Evolutionary conservation across 2,797 vertebrate genomes (phyloP), one percentile per base, ranked within the genome.

Genomic region (Aeoliscus strigatus): DNA sequence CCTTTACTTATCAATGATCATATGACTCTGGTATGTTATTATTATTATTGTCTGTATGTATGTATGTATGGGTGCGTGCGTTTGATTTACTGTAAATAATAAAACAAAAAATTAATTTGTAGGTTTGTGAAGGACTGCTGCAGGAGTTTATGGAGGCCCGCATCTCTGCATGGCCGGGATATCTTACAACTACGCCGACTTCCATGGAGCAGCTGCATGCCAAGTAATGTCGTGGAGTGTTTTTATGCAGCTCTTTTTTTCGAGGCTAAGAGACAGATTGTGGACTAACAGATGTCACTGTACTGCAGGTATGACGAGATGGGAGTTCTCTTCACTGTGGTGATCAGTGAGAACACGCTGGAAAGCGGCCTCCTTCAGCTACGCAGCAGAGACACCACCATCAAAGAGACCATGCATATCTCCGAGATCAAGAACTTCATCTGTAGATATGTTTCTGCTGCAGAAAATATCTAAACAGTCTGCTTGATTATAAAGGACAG

Each of bases 401-500:
- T 99, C 80, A 93, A 86, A 66, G 95, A 99, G 79, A 92, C 88
- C 51, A 90, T 95, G 89, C 96, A 99, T 70, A 81, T 99, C 71
- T 94, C 94, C 5, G 91, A 92, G 74, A 77, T 96, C 70, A 92
- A 80, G 52, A 84, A 78, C 56, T 97, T 94, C 65, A 57, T 99
- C 40, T 80, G 39, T 17, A 93, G 87, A 78, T 92, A 96, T 54
- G 84, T 96, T 44, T 77, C 85, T 14, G 84, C 92, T 33, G 86
- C 93, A 1, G 83, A 87, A 39, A 90, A 83, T 27, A 27, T 71
- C 17, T 90, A 66, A 89, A 28, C 6, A n/a, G n/a, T 32, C 5
- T n/a, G 8, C 17, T 14, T 0, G 1, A 6, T 14, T 21, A 14
- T 9, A 7, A 45, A 8, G 0, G 8, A 36, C 9, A 21, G 6